These are phyloP conservation scores for Eretmocerus hayati DNA, from an alignment of 2,888 invertebrate genomes.

Conservation along the genomic window DNA sequence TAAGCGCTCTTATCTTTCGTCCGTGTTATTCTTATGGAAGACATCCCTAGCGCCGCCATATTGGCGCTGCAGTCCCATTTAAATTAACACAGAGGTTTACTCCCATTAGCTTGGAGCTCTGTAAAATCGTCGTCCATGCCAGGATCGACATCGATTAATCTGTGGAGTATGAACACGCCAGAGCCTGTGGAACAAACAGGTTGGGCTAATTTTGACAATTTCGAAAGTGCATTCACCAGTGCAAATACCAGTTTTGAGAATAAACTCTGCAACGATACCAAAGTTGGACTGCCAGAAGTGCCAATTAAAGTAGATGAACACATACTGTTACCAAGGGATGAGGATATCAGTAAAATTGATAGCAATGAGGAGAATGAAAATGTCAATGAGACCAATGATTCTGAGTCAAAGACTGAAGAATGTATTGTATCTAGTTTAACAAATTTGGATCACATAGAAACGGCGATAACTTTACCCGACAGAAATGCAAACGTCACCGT, in stretches of 20 bases:
- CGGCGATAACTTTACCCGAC: slow-evolving; percentile 27
- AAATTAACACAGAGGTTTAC: too few relatives aligned
- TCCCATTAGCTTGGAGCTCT: slow-evolving; percentile 36
- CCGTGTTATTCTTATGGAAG: too few relatives aligned
- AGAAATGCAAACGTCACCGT: slow-evolving; percentile 34
- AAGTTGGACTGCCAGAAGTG: slow-evolving; percentile 10
- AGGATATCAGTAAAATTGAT: slow-evolving; percentile 4
- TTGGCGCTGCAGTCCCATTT: too few relatives aligned
- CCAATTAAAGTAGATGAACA: slow-evolving; percentile 17
- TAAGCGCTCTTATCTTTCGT: too few relatives aligned
- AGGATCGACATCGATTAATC: slow-evolving; percentile 32
- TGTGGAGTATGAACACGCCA: slow-evolving; percentile 34
- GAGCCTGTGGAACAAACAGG: slow-evolving; percentile 36
- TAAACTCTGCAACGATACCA: slow-evolving; percentile 3
- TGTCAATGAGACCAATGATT: slow-evolving; percentile 8
- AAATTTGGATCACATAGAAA: slow-evolving; percentile 23
- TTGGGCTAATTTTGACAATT: slow-evolving; percentile 42
- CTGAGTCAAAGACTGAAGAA: slow-evolving; percentile 14
- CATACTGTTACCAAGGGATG: slow-evolving; percentile 9
- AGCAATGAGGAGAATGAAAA: slow-evolving; percentile 7
- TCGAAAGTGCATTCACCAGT: slow-evolving; percentile 8
- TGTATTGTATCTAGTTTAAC: slow-evolving; percentile 22
- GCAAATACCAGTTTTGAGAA: slow-evolving; percentile 5
- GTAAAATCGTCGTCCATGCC: slow-evolving; percentile 26
- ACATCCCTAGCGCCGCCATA: too few relatives aligned